These are phyloP conservation scores for Ophion ellenae DNA, from an alignment of 2,888 invertebrate genomes.

Conservation along the genomic window DNA sequence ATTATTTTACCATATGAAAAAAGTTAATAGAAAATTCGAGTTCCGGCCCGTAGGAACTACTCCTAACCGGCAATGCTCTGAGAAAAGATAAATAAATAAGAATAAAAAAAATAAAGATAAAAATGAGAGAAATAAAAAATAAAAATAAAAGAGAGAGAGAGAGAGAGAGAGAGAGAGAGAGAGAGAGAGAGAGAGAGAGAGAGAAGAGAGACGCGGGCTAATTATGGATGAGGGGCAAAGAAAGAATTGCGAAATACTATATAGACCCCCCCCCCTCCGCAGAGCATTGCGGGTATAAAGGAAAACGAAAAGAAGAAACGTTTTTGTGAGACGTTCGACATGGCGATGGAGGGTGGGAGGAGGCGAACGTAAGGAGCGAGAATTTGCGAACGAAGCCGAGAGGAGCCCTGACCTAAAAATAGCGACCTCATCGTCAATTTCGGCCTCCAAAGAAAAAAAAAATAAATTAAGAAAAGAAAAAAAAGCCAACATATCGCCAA, in stretches of 20 bases:
- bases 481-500: conserved; percentile 31
- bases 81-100: too few relatives aligned
- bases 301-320: not conserved
- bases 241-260: conserved; percentile 36
- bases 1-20: too few relatives aligned
- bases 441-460: conserved; percentile 70
- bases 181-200: not conserved
- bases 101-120: too few relatives aligned
- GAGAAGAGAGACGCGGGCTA: not conserved
- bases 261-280: conserved; percentile 1
- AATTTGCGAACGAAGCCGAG: conserved; percentile 60
- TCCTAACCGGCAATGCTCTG: too few relatives aligned
- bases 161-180: not conserved
- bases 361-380: conserved; percentile 47
- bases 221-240: not conserved
- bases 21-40: too few relatives aligned
- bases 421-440: conserved; percentile 72
- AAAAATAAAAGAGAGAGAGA: not conserved
- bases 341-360: conserved; percentile 68
- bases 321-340: conserved; percentile 62
- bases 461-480: conserved; percentile 58
- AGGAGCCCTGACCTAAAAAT: conserved; percentile 76
- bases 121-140: too few relatives aligned
- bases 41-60: too few relatives aligned
- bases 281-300: conserved; percentile 4